Conservation (phyloP, 2,113 vertebrate species). For the Sterna hirundo region DNA sequence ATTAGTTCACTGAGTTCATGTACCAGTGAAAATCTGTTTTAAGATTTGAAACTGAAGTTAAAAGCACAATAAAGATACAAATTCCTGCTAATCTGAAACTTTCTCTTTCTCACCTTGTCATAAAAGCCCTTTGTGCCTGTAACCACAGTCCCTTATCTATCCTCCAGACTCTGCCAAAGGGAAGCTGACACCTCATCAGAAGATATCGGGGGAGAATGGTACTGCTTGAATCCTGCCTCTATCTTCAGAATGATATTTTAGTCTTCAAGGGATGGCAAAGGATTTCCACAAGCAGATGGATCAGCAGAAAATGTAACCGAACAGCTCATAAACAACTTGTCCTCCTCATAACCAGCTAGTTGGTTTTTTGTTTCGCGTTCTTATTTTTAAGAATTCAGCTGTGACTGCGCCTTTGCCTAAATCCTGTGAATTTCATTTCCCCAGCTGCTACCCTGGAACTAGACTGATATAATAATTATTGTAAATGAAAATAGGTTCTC, state of each 20-base stretch:
- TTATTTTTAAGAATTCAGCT: neutral
- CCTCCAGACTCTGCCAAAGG: conserved; percentile 56
- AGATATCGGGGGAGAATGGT: conserved; percentile 61
- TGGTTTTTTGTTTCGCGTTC: neutral
- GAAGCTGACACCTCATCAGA: conserved; percentile 68
- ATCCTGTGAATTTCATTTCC: neutral
- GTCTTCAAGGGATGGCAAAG: conserved; percentile 25
- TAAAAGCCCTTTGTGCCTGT: conserved; percentile 63
- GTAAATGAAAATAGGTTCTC: neutral
- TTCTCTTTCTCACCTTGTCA: conserved; percentile 68
- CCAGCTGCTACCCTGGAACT: neutral
- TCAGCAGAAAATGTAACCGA: conserved; percentile 19
- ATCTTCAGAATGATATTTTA: conserved; percentile 48
- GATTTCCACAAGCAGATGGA: conserved; percentile 41
- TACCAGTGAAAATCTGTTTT: conserved; percentile 42
- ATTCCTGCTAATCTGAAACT: conserved; percentile 64
- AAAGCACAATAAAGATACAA: conserved; percentile 66
- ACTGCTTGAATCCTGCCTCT: conserved; percentile 49
- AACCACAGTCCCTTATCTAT: conserved; percentile 56
- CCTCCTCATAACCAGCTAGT: neutral
- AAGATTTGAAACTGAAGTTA: conserved; percentile 56
- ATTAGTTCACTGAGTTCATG: conserved; percentile 49
- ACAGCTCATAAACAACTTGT: conserved; percentile 47
- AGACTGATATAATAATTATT: neutral
- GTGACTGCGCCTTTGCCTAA: neutral